phyloP scores from a whole-genome alignment of 2,797 vertebrate genomes.

The Synaphobranchus kaupii region DNA sequence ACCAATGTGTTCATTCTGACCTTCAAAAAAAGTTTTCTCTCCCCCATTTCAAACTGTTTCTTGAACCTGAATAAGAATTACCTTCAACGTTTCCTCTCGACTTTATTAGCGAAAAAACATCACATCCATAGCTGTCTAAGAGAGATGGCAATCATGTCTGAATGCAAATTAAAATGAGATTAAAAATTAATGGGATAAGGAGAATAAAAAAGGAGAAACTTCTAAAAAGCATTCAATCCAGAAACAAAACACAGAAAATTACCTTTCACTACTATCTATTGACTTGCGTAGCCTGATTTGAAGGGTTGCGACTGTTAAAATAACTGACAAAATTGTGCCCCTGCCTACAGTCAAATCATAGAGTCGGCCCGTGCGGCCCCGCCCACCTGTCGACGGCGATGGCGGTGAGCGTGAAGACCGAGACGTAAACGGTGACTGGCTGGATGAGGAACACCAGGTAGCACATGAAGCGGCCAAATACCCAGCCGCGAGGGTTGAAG shows the following conservation, averaged over 20 bases:
- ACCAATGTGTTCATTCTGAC: background rate
- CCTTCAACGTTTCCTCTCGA: background rate
- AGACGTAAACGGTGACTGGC: constrained; percentile 88
- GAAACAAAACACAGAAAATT: background rate
- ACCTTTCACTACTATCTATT: background rate
- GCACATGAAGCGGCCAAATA: constrained; percentile 85
- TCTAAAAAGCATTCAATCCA: background rate
- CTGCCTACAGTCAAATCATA: background rate
- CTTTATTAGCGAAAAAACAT: background rate
- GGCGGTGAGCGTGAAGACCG: constrained; percentile 85
- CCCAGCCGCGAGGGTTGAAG: constrained; percentile 86
- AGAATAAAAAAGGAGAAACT: background rate
- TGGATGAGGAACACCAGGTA: constrained; percentile 88
- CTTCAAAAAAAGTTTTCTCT: background rate
- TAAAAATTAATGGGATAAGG: background rate
- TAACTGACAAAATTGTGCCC: background rate
- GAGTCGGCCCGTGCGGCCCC: background rate
- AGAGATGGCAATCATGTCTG: background rate
- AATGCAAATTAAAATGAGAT: background rate
- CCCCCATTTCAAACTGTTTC: background rate
- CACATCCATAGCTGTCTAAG: background rate
- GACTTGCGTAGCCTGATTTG: background rate
- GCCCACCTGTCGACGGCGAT: constrained; percentile 86
- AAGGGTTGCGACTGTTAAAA: background rate
- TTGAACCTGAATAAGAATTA: background rate